phyloP scores from a whole-genome alignment of 1,140 invertebrate genomes.

The Neotoxoptera formosana region DNA sequence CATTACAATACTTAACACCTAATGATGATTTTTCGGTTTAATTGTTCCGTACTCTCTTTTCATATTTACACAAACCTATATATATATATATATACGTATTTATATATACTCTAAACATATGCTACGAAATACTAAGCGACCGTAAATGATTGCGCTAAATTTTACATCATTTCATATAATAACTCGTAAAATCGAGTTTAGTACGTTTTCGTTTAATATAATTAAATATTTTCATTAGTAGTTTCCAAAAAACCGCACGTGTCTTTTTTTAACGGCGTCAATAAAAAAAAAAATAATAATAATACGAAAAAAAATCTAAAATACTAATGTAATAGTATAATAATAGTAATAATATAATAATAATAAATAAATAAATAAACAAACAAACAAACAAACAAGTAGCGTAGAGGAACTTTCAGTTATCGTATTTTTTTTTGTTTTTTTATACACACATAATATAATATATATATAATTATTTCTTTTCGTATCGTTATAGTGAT shows the following conservation, averaged over 20 bases:
- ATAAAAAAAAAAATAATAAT: constrained; percentile 29
- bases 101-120: constrained; percentile 47
- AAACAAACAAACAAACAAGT: constrained; percentile 52
- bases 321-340: constrained; percentile 32
- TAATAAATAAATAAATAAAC: background rate
- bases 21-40: constrained; percentile 55
- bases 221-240: background rate
- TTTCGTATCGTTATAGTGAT: constrained; percentile 36
- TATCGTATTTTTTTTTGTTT: constrained; percentile 57
- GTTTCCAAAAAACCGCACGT: constrained; percentile 49
- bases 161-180: constrained; percentile 38
- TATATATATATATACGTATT: constrained; percentile 43
- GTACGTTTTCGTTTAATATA: constrained; percentile 18
- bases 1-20: constrained; percentile 56
- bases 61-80: constrained; percentile 56
- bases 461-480: constrained; percentile 40
- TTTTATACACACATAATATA: constrained; percentile 47
- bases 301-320: constrained; percentile 24
- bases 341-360: constrained; percentile 10
- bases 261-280: constrained; percentile 21
- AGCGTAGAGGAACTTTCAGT: constrained; percentile 56
- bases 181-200: constrained; percentile 11
- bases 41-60: constrained; percentile 36
- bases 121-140: constrained; percentile 38
- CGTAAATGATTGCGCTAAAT: constrained; percentile 40